A percentile compares a stretch with the other conserved stretches of the same genome.
phyloP scores from a whole-genome alignment of 2,797 vertebrate genomes.

The Crypturellus tataupa region DNA sequence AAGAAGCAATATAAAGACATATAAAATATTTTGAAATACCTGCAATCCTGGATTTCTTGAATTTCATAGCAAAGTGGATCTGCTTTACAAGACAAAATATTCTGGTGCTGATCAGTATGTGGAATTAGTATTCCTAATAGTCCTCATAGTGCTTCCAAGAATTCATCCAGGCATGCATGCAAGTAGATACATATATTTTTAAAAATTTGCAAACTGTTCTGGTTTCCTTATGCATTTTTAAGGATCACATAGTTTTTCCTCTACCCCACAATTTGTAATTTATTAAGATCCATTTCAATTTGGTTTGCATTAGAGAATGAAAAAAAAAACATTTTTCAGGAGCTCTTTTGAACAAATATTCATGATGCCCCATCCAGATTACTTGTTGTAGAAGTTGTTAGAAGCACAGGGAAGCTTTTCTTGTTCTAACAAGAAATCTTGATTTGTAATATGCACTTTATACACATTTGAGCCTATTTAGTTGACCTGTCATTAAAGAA shows the following conservation, averaged over 20 bases:
- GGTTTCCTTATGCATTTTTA: background rate
- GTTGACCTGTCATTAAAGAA: background rate
- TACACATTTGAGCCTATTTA: background rate
- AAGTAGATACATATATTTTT: background rate
- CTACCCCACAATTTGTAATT: background rate
- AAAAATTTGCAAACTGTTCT: background rate
- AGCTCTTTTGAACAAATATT: background rate
- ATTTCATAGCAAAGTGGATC: background rate
- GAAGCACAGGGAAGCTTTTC: background rate
- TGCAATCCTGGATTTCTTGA: background rate
- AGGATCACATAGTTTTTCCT: background rate
- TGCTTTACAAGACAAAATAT: background rate
- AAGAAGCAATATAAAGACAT: background rate
- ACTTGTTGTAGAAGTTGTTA: background rate
- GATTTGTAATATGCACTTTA: background rate
- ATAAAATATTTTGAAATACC: background rate
- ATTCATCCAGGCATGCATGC: background rate
- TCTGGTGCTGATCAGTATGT: background rate
- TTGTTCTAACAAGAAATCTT: background rate
- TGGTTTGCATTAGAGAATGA: background rate
- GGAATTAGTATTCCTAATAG: background rate
- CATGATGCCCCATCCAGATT: background rate
- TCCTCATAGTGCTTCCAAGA: background rate
- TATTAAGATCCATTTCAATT: background rate
- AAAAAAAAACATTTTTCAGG: conserved; percentile 6